phyloP scores from a whole-genome alignment of 2,888 invertebrate species.

The Drosophila leonis region DNA sequence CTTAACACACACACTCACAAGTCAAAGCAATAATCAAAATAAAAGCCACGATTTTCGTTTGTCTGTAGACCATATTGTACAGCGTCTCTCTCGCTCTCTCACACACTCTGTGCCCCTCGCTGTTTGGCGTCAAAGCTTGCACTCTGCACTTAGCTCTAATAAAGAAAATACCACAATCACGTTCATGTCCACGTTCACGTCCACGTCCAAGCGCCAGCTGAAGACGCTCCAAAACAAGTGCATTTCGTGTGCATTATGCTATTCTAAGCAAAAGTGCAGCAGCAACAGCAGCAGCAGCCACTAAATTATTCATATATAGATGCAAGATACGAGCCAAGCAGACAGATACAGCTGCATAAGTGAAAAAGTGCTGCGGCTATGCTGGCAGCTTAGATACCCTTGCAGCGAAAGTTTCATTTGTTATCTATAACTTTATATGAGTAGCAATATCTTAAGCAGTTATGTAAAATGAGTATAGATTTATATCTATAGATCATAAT shows the following conservation, averaged over 20 bases:
- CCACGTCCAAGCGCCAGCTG: conserved; percentile 31
- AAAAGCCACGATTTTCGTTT: conserved; percentile 48
- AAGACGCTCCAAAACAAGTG: conserved; percentile 67
- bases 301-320: conserved; percentile 52
- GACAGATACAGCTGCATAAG: conserved; percentile 23
- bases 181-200: conserved; percentile 24
- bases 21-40: conserved; percentile 69
- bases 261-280: conserved; percentile 64
- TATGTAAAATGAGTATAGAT: background rate
- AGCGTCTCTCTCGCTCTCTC: background rate
- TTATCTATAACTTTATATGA: too few species aligned
- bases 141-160: conserved; percentile 75
- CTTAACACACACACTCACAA: conserved; percentile 10
- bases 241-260: conserved; percentile 65
- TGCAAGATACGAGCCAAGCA: conserved; percentile 37
- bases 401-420: background rate
- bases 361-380: background rate
- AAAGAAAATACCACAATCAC: conserved; percentile 47
- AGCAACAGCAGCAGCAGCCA: conserved; percentile 24
- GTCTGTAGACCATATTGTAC: conserved; percentile 18
- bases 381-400: background rate
- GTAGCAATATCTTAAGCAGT: background rate
- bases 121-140: conserved; percentile 64
- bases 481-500: too few species aligned
- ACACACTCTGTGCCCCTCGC: conserved; percentile 5